phyloP scores from a whole-genome alignment of 2,113 vertebrate species.

The Hydrochoerus hydrochaeris region DNA sequence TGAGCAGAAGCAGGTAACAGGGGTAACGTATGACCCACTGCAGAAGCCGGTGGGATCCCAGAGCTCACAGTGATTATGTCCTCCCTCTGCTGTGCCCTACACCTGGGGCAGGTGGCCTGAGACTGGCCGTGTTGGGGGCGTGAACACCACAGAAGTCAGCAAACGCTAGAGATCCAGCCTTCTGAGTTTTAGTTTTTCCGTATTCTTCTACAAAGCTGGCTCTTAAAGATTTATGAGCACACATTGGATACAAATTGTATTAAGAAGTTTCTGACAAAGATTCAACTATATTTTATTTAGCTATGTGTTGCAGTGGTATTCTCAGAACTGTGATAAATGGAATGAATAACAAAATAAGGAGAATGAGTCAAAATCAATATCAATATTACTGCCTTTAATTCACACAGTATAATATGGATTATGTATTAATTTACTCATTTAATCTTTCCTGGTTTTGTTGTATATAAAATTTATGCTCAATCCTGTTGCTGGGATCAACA shows the following conservation, averaged over 20 bases:
- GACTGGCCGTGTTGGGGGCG: neutral
- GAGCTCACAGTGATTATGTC: too few relatives aligned
- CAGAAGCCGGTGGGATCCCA: too few relatives aligned
- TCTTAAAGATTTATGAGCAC: constrained; percentile 50
- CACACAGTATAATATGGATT: neutral
- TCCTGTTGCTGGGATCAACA: neutral
- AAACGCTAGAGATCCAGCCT: neutral
- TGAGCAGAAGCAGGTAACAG: neutral
- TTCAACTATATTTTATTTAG: constrained; percentile 34
- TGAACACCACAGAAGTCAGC: neutral
- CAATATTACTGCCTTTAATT: neutral
- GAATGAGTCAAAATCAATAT: constrained; percentile 13
- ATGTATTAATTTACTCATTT: constrained; percentile 23
- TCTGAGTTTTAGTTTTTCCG: neutral
- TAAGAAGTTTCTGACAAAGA: constrained; percentile 38
- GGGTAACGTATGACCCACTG: neutral
- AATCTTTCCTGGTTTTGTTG: neutral
- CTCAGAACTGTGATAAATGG: neutral
- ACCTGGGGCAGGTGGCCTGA: neutral
- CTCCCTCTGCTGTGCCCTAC: neutral
- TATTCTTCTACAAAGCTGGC: neutral
- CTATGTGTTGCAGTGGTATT: neutral
- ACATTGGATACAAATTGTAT: neutral
- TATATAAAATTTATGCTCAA: neutral
- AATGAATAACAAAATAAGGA: neutral